A percentile compares a stretch with the other conserved stretches of the same genome.
Conservation (phyloP, 2,113 vertebrate genomes). For the Scolopax mira region DNA sequence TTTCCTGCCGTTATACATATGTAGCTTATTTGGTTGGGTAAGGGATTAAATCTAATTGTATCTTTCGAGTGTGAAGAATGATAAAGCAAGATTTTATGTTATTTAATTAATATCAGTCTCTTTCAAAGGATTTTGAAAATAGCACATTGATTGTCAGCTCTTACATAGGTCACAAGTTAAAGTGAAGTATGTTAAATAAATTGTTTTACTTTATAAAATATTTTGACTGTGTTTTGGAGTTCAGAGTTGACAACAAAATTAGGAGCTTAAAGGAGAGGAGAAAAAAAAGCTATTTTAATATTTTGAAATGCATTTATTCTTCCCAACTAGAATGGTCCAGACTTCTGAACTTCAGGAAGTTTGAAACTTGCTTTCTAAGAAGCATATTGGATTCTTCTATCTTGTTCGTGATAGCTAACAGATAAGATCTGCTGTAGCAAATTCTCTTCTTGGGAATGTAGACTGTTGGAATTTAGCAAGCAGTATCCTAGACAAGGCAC, state of each 20-base stretch:
- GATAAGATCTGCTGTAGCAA: neutral
- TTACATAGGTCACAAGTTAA: neutral
- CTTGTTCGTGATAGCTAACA: neutral
- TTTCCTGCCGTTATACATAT: neutral
- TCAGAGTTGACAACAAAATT: neutral
- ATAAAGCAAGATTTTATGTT: neutral
- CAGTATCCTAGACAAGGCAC: neutral
- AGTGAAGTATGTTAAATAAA: neutral
- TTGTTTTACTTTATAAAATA: neutral
- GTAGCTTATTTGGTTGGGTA: neutral
- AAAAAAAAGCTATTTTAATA: neutral
- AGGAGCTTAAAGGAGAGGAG: neutral
- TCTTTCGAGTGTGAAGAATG: neutral
- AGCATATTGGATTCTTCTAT: neutral
- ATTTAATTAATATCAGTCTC: neutral
- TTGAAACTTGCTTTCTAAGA: constrained; percentile 36
- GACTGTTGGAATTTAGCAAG: neutral
- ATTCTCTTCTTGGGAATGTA: neutral
- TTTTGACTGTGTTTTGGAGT: neutral
- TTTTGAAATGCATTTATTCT: neutral
- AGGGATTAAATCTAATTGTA: neutral
- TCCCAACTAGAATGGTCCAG: neutral
- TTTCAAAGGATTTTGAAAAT: neutral
- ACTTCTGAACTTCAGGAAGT: neutral
- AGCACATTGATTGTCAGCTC: neutral